Conservation (phyloP, 1,140 invertebrate genomes). For the Heliconius hewitsoni region DNA sequence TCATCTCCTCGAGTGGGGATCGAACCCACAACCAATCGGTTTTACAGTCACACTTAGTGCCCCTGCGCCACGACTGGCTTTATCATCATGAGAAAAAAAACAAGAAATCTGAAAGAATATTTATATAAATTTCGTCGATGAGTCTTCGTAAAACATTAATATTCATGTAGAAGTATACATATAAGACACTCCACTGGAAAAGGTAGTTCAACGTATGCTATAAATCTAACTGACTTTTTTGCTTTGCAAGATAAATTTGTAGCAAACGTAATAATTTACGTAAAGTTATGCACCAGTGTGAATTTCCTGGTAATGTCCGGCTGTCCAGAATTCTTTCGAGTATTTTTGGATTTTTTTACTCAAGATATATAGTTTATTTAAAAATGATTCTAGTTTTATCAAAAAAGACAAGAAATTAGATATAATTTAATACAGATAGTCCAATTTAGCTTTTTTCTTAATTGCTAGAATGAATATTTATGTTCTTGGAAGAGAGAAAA, state of each 20-base stretch:
- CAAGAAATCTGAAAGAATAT: neutral
- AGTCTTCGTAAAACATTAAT: constrained; percentile 21
- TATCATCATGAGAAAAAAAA: too few species aligned
- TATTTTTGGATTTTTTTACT: neutral
- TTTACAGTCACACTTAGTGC: too few species aligned
- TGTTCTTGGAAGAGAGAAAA: too few species aligned
- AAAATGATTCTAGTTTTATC: neutral
- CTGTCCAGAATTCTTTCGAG: constrained; percentile 11
- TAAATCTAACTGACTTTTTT: constrained; percentile 35
- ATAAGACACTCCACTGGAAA: constrained; percentile 15
- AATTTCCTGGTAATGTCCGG: constrained; percentile 24
- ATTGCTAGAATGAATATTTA: neutral
- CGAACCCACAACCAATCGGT: too few species aligned
- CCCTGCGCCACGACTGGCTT: too few species aligned
- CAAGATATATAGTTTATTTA: neutral
- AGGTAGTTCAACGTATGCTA: constrained; percentile 33
- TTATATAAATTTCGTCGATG: neutral
- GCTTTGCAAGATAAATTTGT: constrained; percentile 26
- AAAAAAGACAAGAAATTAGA: neutral
- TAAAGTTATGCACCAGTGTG: constrained; percentile 25
- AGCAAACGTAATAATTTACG: constrained; percentile 31
- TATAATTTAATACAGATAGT: neutral
- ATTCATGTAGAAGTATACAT: constrained; percentile 25
- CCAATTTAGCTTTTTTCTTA: neutral
- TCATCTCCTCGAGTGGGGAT: too few species aligned